Percentiles rank a stretch among this genome's conserved stretches.
These are phyloP conservation scores for Myanophis thanlyinensis DNA, from an alignment of 2,113 vertebrate species.

Conservation along the genomic window DNA sequence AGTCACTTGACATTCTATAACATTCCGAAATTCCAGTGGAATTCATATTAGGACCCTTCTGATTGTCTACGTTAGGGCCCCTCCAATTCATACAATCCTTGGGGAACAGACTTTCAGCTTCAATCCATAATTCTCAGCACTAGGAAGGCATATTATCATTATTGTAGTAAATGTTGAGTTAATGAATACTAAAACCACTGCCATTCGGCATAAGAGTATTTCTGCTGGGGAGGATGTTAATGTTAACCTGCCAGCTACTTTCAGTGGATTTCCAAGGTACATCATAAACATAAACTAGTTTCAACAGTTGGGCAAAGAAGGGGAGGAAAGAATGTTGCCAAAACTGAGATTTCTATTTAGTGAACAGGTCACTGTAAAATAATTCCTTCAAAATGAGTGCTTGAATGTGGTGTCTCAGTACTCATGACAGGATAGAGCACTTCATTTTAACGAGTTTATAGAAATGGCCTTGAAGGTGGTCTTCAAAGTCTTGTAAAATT, in stretches of 20 bases:
- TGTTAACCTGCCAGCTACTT: neutral
- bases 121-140: conserved; percentile 2
- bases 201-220: neutral
- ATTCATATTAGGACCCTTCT: conserved; percentile 24
- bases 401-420: neutral
- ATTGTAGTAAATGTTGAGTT: neutral
- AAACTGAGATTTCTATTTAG: neutral
- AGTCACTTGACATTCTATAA: conserved; percentile 11
- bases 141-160: neutral
- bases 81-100: neutral
- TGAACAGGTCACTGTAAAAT: neutral
- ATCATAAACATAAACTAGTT: neutral
- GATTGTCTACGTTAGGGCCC: neutral
- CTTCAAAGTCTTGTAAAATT: neutral
- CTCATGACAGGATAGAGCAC: neutral
- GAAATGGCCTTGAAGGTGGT: neutral
- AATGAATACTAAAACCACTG: neutral
- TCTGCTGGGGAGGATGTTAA: neutral
- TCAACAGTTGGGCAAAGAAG: neutral
- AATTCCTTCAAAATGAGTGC: neutral
- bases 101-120: neutral
- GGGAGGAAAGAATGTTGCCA: neutral
- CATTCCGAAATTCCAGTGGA: conserved; percentile 8
- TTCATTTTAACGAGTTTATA: neutral
- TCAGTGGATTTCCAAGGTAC: neutral